Evolutionary conservation across 2,113 vertebrate genomes (phyloP), one percentile per base, ranked within the genome.

Genomic region (Herpailurus yagouaroundi): DNA sequence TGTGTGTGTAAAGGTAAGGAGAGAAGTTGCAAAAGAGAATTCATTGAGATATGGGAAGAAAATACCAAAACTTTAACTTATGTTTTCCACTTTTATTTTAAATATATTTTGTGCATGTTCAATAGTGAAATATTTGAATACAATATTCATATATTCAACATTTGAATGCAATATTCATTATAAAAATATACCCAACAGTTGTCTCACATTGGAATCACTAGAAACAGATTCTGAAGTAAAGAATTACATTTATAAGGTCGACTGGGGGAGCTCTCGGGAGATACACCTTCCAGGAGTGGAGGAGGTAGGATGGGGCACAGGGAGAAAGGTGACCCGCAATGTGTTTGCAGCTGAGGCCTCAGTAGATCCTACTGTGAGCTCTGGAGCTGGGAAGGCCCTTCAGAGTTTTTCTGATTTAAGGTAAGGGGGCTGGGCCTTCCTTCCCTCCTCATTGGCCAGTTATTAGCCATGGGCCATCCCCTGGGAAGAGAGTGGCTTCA

Each of bases 71-170:
- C 18, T 94, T 89, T 38, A 66, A 36, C 7, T 48, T 89, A 88
- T 88, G 41, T 55, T 84, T 69, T 74, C 27, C 21, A 73, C 27
- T 69, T 92, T 85, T 80, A 33, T 71, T 89, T 91, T 27, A 76
- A 76, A 86, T 74, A 11, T 81, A 77, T 60, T 96, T 63, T 85
- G 9, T 71, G 29, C 74, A 29, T 80, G 7, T 81, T 94, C 84
- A 57, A 50, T 41, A 64, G 41, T 69, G 18, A 95, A 95, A 74
- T 93, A 79, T 88, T 93, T 92, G 21, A 82, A 36, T 29, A 71
- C 2, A 80, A 13, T 48, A 76, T 45, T 50, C 79, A 57, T 93
- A 18, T 45, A 95, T 64, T 74, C 82, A 50, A 48, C 60, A 85
- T 84, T 64, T 82, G 27, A 55, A 57, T 36, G 36, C 36, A 89